Evolutionary conservation across 2,888 invertebrate species (phyloP).

Genomic region (Chirona hameri): DNA sequence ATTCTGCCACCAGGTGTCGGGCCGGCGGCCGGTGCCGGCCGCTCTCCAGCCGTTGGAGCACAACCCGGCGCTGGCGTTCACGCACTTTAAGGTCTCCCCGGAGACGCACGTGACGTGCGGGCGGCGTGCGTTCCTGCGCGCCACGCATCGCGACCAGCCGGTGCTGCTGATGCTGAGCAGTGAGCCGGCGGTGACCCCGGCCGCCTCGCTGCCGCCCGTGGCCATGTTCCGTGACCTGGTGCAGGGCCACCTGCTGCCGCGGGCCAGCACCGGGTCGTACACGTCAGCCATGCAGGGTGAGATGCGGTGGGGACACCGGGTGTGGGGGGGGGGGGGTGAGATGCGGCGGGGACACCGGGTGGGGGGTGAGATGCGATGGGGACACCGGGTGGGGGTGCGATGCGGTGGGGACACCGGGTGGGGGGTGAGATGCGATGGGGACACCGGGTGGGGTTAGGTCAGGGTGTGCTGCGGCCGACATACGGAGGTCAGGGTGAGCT

Average conservation of each 20-base stretch:
- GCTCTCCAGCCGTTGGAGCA: conserved; percentile 68
- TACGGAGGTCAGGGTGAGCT: too few relatives aligned
- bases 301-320: too few relatives aligned
- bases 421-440: conserved; percentile 52
- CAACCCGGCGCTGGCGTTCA: conserved; percentile 66
- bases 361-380: conserved; percentile 51
- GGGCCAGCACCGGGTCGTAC: conserved; percentile 54
- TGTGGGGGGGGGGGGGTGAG: background rate
- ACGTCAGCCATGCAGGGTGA: conserved; percentile 66
- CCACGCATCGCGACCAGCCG: conserved; percentile 62
- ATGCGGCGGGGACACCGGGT: background rate
- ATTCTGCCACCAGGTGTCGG: conserved; percentile 57
- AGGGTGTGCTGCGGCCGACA: too few relatives aligned
- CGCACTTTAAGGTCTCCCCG: conserved; percentile 64
- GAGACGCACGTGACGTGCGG: conserved; percentile 58
- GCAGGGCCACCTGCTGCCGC: conserved; percentile 61
- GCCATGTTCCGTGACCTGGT: conserved; percentile 77
- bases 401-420: background rate
- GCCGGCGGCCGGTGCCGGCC: conserved; percentile 63
- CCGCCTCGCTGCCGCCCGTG: conserved; percentile 65
- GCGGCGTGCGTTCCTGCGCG: conserved; percentile 69
- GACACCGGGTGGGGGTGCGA: background rate
- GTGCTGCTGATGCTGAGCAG: conserved; percentile 65
- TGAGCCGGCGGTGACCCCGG: conserved; percentile 48
- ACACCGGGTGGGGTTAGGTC: too few relatives aligned